These are phyloP conservation scores for Caenorhabditis wallacei DNA, from an alignment of 2,888 invertebrate species.

Conservation along the genomic window DNA sequence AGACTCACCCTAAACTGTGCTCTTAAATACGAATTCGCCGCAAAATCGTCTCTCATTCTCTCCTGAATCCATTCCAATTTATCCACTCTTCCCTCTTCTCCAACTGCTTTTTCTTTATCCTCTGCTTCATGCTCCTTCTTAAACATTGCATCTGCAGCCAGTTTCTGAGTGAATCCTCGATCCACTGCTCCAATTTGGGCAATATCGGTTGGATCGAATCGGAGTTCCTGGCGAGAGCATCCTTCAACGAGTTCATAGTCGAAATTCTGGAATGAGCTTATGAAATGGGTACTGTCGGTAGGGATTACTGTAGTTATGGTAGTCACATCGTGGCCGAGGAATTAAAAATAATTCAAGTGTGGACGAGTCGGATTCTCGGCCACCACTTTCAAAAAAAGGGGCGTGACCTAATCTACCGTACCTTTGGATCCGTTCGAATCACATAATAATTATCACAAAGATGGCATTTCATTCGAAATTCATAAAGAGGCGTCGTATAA, in stretches of 20 bases:
- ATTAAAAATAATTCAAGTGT: no score
- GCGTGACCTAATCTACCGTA: no score
- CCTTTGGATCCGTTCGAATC: constrained; percentile 97
- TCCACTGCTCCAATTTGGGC: constrained; percentile 85
- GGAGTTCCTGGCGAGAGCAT: constrained; percentile 95
- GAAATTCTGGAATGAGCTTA: constrained; percentile 88
- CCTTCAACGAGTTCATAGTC: constrained; percentile 97
- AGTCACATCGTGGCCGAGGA: no score
- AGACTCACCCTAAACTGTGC: constrained; percentile 91
- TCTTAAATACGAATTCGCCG: constrained; percentile 91
- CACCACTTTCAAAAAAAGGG: not conserved
- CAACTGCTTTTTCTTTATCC: constrained; percentile 85
- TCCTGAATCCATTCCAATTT: constrained; percentile 89
- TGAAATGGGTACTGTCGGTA: no score
- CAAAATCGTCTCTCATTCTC: constrained; percentile 94
- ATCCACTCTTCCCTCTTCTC: constrained; percentile 96
- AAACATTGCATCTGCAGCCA: constrained; percentile 98
- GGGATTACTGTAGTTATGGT: no score
- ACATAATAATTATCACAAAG: constrained; percentile 97
- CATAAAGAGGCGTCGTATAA: constrained; percentile 96
- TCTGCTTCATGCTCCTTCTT: constrained; percentile 93
- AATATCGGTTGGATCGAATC: constrained; percentile 97
- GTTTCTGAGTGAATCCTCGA: constrained; percentile 91
- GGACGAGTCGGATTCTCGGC: no score
- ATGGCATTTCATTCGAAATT: constrained; percentile 99